These are phyloP conservation scores for Tetheella fluctuosa DNA, from an alignment of 2,888 invertebrate species.

Conservation along the genomic window DNA sequence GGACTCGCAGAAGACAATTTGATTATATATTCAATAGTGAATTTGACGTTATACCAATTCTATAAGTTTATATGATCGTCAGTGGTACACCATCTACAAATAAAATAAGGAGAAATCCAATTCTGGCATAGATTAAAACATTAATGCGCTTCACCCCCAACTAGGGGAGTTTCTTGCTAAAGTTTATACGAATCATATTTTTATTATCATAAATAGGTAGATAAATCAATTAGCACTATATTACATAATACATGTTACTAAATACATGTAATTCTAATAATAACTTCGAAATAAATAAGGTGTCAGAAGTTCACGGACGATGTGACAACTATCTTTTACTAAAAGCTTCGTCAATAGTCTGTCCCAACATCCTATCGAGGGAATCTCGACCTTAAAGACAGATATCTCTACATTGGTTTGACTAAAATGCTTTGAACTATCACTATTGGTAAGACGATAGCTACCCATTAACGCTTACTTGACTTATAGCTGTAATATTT, in stretches of 20 bases:
- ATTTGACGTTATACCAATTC: not conserved
- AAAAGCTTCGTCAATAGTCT: constrained; percentile 12
- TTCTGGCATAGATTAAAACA: too few species aligned
- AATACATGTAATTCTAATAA: too few species aligned
- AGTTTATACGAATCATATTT: too few species aligned
- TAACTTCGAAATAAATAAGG: not conserved
- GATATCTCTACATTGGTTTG: not conserved
- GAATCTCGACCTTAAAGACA: constrained; percentile 1
- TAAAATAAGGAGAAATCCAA: too few species aligned
- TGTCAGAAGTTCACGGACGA: constrained; percentile 9
- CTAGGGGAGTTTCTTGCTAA: too few species aligned
- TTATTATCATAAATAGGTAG: too few species aligned
- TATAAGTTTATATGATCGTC: too few species aligned
- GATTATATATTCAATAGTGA: not conserved
- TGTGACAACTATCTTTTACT: constrained; percentile 11
- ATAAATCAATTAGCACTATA: too few species aligned
- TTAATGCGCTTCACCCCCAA: too few species aligned
- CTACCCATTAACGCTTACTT: constrained; percentile 51
- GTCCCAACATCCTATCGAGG: not conserved
- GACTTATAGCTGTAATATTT: constrained; percentile 57
- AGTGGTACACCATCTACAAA: too few species aligned
- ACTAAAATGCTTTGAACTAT: constrained; percentile 26
- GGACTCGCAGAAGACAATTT: not conserved
- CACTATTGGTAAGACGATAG: constrained; percentile 51
- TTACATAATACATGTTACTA: too few species aligned